These are phyloP conservation scores for Heliothis virescens DNA, from an alignment of 1,140 invertebrate species.

Conservation along the genomic window DNA sequence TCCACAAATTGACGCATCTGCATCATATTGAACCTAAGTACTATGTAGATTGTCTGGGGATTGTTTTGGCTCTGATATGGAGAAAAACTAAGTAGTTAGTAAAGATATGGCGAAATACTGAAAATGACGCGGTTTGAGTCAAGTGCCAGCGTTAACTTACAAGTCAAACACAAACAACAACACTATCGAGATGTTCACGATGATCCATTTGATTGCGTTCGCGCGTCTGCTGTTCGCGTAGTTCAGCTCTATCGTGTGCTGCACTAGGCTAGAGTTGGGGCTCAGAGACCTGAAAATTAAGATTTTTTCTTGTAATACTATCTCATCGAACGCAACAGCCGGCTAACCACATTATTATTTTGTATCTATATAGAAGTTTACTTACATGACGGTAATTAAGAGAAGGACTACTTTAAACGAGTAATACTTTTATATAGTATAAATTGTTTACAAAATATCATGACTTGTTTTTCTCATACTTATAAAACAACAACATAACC, in stretches of 20 bases:
- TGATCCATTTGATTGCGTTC: conserved; percentile 69
- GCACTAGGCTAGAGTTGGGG: conserved; percentile 63
- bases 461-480: not conserved
- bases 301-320: not conserved
- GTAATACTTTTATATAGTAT: not conserved
- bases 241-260: conserved; percentile 69
- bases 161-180: conserved; percentile 72
- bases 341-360: not conserved
- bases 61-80: too few relatives aligned
- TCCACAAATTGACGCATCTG: too few relatives aligned
- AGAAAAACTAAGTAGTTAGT: too few relatives aligned
- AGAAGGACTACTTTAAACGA: not conserved
- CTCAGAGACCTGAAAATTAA: conserved; percentile 62
- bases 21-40: too few relatives aligned
- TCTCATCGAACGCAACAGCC: not conserved
- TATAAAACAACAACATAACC: conserved; percentile 9
- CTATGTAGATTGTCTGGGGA: too few relatives aligned
- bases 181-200: conserved; percentile 65
- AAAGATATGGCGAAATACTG: too few relatives aligned
- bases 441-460: too few relatives aligned
- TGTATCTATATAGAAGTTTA: not conserved
- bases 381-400: not conserved
- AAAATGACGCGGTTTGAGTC: too few relatives aligned
- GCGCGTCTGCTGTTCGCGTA: conserved; percentile 69
- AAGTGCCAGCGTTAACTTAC: conserved; percentile 57